Percentiles rank a stretch among this genome's conserved stretches.
Conservation (phyloP, 2,797 vertebrate species). For the Carcharodon carcharias region DNA sequence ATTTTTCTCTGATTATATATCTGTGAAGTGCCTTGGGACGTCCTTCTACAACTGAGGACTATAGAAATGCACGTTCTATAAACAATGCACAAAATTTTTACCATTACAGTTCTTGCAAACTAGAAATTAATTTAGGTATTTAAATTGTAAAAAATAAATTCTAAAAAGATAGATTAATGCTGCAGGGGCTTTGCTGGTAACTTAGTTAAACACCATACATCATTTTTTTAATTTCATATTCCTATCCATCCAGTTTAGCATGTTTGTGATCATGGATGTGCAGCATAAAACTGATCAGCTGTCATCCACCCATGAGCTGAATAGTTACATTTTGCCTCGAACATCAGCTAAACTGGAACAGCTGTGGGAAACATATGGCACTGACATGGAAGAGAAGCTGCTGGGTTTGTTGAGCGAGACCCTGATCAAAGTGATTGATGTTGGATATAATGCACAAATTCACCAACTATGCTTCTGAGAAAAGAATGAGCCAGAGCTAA, state of each 20-base stretch:
- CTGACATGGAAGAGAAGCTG: conserved; percentile 58
- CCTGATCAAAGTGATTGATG: conserved; percentile 68
- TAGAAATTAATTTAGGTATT: background rate
- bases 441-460: conserved; percentile 54
- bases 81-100: background rate
- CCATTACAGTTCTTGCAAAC: background rate
- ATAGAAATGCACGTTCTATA: background rate
- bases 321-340: conserved; percentile 47
- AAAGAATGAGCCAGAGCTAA: conserved; percentile 47
- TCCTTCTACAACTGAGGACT: background rate
- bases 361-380: conserved; percentile 67
- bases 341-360: conserved; percentile 53
- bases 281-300: conserved; percentile 43
- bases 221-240: background rate
- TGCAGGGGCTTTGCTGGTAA: background rate
- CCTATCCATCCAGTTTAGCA: background rate
- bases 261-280: background rate
- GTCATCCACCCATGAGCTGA: conserved; percentile 49
- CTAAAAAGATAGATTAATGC: background rate
- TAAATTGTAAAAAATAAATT: background rate
- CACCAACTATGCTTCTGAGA: conserved; percentile 49
- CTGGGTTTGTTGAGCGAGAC: conserved; percentile 54
- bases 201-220: background rate
- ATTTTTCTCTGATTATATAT: background rate
- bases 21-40: background rate